Percentiles rank a stretch among this genome's conserved stretches.
phyloP scores from a whole-genome alignment of 2,888 invertebrate genomes.

The Marronus borbonicus region DNA sequence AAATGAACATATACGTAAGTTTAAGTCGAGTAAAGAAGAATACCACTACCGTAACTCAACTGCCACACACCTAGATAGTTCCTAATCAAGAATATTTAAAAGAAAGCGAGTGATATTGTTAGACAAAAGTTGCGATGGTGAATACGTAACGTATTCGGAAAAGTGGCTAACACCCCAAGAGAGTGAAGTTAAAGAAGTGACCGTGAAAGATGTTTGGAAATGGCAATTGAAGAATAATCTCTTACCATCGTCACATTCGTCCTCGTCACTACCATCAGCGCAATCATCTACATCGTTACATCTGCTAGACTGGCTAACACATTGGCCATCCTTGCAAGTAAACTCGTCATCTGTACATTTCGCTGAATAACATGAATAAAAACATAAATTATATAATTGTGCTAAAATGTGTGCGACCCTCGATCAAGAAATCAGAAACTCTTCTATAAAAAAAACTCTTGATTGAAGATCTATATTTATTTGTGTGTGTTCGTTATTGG shows the following conservation, averaged over 20 bases:
- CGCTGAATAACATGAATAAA: conserved; percentile 55
- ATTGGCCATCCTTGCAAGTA: conserved; percentile 73
- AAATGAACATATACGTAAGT: neutral
- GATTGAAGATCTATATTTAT: too few species aligned
- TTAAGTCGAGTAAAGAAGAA: neutral
- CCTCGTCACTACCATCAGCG: conserved; percentile 72
- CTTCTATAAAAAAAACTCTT: too few species aligned
- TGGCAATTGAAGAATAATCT: conserved; percentile 42
- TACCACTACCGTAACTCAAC: neutral
- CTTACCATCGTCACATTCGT: conserved; percentile 71
- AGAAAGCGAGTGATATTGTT: neutral
- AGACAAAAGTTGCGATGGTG: neutral
- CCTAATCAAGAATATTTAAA: neutral
- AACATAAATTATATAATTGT: neutral
- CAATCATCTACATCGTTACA: conserved; percentile 71
- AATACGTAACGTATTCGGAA: conserved; percentile 3
- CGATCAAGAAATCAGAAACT: neutral
- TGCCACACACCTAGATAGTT: neutral
- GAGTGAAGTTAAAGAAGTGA: too few species aligned
- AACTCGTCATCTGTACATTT: conserved; percentile 70
- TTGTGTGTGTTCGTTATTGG: too few species aligned
- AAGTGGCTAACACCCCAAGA: neutral
- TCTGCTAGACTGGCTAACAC: conserved; percentile 68
- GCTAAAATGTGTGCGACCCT: neutral
- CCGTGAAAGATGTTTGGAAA: neutral